Percentiles rank a stretch among this genome's conserved stretches.
These are phyloP conservation scores for Tuberolachnus salignus DNA, from an alignment of 2,888 invertebrate genomes.

Conservation along the genomic window DNA sequence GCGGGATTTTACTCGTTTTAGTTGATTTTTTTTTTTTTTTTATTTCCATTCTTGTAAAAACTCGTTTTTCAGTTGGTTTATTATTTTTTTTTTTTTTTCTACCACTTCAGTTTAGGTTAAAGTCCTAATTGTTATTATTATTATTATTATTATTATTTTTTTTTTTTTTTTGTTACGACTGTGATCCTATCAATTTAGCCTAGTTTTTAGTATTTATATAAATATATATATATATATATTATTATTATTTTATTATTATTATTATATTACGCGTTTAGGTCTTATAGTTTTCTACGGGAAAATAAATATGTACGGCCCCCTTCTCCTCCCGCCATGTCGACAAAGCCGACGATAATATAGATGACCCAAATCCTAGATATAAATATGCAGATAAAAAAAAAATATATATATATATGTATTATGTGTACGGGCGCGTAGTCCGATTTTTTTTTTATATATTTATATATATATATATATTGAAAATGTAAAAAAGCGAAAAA, in stretches of 20 bases:
- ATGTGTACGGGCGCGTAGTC: neutral
- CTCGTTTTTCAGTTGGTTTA: slow-evolving; percentile 16
- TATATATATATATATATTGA: too few species aligned
- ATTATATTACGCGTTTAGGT: slow-evolving; percentile 11
- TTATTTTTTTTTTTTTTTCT: neutral
- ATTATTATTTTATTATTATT: neutral
- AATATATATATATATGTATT: too few species aligned
- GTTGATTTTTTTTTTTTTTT: neutral
- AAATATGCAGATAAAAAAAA: too few species aligned
- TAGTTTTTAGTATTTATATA: slow-evolving; percentile 50
- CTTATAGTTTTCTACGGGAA: too few species aligned
- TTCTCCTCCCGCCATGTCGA: too few species aligned
- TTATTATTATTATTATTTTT: slow-evolving; percentile 40
- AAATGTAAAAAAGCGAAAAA: neutral
- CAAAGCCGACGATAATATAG: neutral
- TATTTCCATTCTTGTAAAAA: neutral
- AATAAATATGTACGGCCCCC: too few species aligned
- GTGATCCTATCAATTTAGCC: slow-evolving; percentile 52
- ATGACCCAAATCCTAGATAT: slow-evolving; percentile 21
- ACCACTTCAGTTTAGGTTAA: slow-evolving; percentile 28
- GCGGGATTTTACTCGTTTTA: neutral
- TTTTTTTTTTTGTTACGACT: slow-evolving; percentile 48
- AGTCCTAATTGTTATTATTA: slow-evolving; percentile 49
- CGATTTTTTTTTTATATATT: neutral
- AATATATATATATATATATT: neutral